Percentiles rank a stretch among this genome's conserved stretches.
These are phyloP conservation scores for Ricordea florida DNA, from an alignment of 92 coral and sea anemone species.

Conservation along the genomic window DNA sequence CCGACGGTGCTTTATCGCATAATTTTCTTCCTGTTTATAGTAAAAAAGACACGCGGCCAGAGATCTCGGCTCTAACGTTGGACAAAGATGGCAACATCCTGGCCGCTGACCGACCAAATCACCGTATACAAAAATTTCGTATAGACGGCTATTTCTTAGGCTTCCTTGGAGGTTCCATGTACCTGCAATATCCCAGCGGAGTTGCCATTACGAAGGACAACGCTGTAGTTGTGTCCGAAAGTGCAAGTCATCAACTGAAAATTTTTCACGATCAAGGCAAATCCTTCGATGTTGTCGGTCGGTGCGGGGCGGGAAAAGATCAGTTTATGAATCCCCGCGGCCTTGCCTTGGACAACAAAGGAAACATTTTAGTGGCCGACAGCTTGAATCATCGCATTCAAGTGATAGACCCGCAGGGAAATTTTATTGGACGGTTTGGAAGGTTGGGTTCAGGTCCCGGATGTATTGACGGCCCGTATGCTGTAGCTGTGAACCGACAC, in stretches of 20 bases:
- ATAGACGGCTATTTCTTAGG: slow-evolving; percentile 89
- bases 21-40: slow-evolving; percentile 88
- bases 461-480: slow-evolving; percentile 88
- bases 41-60: slow-evolving; percentile 75
- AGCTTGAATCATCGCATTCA: slow-evolving; percentile 89
- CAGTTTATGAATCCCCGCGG: slow-evolving; percentile 83
- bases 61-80: slow-evolving; percentile 78
- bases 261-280: slow-evolving; percentile 69
- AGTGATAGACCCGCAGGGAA: slow-evolving; percentile 72
- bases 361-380: slow-evolving; percentile 84
- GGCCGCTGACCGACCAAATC: slow-evolving; percentile 77
- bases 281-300: slow-evolving; percentile 67
- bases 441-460: slow-evolving; percentile 91
- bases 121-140: slow-evolving; percentile 86
- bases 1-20: slow-evolving; percentile 76
- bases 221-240: slow-evolving; percentile 82
- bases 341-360: slow-evolving; percentile 68
- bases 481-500: slow-evolving; percentile 79
- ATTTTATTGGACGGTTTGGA: slow-evolving; percentile 78
- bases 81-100: slow-evolving; percentile 77
- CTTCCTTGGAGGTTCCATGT: slow-evolving; percentile 86
- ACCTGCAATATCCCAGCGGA: slow-evolving; percentile 88
- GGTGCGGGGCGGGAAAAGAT: slow-evolving; percentile 81
- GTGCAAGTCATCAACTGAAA: slow-evolving; percentile 76
- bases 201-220: slow-evolving; percentile 75